These are phyloP conservation scores for Hippocampus zosterae DNA, from an alignment of 2,113 vertebrate species.

Conservation along the genomic window DNA sequence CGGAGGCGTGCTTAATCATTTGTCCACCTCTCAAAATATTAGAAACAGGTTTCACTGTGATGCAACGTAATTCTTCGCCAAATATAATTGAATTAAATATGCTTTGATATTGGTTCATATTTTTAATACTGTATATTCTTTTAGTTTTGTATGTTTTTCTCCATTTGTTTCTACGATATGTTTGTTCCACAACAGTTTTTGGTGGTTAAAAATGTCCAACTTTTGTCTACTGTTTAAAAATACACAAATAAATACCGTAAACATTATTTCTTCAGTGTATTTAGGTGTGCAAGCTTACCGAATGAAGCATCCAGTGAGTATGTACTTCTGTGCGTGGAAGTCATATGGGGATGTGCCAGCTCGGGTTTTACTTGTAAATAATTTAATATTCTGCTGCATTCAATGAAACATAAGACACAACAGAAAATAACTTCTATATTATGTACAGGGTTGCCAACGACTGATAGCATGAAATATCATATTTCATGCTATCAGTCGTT, in stretches of 20 bases:
- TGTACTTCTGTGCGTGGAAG: not conserved
- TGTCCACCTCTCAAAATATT: not conserved
- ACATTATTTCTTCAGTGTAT: not conserved
- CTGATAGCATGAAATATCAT: no score
- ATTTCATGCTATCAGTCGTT: no score
- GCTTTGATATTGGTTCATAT: not conserved
- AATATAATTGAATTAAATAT: not conserved
- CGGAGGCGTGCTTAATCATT: not conserved
- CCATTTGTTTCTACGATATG: not conserved
- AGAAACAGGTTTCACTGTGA: not conserved
- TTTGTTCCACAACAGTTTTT: not conserved
- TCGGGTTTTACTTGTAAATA: slow-evolving; percentile 25
- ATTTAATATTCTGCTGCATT: slow-evolving; percentile 27
- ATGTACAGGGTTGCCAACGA: not conserved
- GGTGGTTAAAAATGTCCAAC: not conserved
- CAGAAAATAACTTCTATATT: not conserved
- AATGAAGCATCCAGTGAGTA: not conserved
- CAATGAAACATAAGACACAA: slow-evolving; percentile 28
- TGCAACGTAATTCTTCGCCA: not conserved
- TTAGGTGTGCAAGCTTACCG: not conserved
- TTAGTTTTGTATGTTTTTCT: not conserved
- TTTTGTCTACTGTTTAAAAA: not conserved
- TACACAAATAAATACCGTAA: not conserved
- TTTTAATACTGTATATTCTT: no score
- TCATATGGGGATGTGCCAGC: not conserved